Conservation (phyloP, 92 coral and sea anemone genomes). For the Bergia sp. region DNA sequence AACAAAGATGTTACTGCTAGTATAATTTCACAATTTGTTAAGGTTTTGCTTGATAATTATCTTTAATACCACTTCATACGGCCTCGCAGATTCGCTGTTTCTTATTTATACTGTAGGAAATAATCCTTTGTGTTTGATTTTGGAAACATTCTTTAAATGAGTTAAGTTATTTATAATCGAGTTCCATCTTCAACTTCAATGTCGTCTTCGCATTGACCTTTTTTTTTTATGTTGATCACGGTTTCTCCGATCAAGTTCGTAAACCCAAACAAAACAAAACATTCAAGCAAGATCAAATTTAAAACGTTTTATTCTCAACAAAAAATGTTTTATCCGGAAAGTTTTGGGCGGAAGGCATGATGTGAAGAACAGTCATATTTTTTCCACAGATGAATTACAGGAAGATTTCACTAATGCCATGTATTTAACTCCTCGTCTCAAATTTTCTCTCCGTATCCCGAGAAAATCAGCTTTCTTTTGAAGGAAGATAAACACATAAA, state of each 20-base stretch:
- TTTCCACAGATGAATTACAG: neutral
- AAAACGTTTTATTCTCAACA: neutral
- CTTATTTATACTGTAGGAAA: neutral
- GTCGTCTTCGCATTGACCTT: neutral
- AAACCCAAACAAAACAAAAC: neutral
- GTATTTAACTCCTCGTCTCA: neutral
- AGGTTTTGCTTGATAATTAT: neutral
- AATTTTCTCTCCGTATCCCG: too few species aligned
- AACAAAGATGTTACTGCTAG: neutral
- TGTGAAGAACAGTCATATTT: neutral
- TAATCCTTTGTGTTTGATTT: neutral
- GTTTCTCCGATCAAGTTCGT: neutral
- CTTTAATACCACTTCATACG: neutral
- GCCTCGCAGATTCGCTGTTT: neutral
- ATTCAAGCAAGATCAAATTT: neutral
- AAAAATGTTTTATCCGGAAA: too few species aligned
- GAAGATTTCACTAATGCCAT: neutral
- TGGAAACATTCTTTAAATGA: neutral
- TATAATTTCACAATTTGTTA: neutral
- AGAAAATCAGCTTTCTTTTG: too few species aligned
- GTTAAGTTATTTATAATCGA: neutral
- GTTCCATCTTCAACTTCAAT: neutral
- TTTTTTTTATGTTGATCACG: neutral
- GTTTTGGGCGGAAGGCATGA: neutral
- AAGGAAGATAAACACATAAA: too few species aligned